Evolutionary conservation across 2,888 invertebrate genomes (phyloP).

Genomic region (Eilema sororculum): DNA sequence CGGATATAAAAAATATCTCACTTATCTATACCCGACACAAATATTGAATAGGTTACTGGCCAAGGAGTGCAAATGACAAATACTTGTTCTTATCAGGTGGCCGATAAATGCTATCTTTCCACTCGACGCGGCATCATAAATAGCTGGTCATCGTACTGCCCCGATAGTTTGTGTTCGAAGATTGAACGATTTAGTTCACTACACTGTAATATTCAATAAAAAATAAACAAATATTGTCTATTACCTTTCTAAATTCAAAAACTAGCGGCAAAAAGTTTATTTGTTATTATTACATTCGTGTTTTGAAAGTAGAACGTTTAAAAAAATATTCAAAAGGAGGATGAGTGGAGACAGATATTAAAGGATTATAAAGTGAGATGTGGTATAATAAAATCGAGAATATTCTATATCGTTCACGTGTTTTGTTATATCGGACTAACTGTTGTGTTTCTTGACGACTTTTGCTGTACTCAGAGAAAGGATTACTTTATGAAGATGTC

Average conservation of each 20-base stretch:
- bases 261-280: constrained; percentile 12
- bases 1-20: constrained; percentile 38
- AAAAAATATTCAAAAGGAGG: constrained; percentile 29
- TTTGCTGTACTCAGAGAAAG: constrained; percentile 20
- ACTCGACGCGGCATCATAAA: constrained; percentile 72
- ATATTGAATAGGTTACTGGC: constrained; percentile 56
- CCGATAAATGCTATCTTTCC: constrained; percentile 75
- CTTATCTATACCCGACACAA: constrained; percentile 49
- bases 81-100: constrained; percentile 73
- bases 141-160: constrained; percentile 61
- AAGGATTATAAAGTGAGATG: constrained; percentile 63
- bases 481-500: constrained; percentile 63
- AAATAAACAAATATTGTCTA: constrained; percentile 25
- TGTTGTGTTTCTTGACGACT: constrained; percentile 74
- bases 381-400: constrained; percentile 64
- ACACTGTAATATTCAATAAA: constrained; percentile 18
- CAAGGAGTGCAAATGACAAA: constrained; percentile 76
- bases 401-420: constrained; percentile 62
- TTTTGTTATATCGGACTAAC: constrained; percentile 66
- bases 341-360: constrained; percentile 49
- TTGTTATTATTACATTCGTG: constrained; percentile 11
- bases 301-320: constrained; percentile 15
- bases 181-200: constrained; percentile 34
- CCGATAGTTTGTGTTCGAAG: constrained; percentile 61
- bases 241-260: constrained; percentile 41